These are phyloP conservation scores for Carduelis carduelis DNA, from an alignment of 2,797 vertebrate genomes.

Conservation along the genomic window DNA sequence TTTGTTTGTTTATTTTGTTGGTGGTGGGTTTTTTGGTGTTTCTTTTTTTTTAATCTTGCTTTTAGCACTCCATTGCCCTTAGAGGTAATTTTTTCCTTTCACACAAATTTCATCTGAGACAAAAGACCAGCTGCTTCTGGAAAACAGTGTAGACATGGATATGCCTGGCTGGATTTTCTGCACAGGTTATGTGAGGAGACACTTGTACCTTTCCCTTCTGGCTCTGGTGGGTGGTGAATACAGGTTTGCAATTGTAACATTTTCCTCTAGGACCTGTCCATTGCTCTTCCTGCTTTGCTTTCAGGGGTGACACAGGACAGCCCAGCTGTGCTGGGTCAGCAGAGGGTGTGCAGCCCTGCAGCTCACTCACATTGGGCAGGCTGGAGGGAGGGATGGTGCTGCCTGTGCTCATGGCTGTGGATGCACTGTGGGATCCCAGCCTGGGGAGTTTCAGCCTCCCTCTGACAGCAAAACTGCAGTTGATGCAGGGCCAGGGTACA, in stretches of 20 bases:
- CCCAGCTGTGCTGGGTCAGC: fast-evolving
- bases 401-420: fast-evolving
- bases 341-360: background rate
- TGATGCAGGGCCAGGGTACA: background rate
- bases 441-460: background rate
- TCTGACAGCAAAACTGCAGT: background rate
- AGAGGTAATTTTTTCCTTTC: background rate
- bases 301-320: fast-evolving
- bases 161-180: background rate
- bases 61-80: background rate
- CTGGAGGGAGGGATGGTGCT: background rate
- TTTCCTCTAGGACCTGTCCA: background rate
- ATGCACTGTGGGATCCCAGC: fast-evolving
- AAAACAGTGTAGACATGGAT: background rate
- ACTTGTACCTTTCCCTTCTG: background rate
- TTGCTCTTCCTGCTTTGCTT: background rate
- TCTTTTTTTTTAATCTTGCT: background rate
- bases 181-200: background rate
- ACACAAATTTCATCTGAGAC: background rate
- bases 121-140: background rate
- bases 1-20: no score
- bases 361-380: background rate
- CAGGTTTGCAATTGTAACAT: background rate
- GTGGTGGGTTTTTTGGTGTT: background rate
- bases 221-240: background rate